Conservation (phyloP, 2,797 vertebrate genomes). For the Macrochelys suwanniensis region DNA sequence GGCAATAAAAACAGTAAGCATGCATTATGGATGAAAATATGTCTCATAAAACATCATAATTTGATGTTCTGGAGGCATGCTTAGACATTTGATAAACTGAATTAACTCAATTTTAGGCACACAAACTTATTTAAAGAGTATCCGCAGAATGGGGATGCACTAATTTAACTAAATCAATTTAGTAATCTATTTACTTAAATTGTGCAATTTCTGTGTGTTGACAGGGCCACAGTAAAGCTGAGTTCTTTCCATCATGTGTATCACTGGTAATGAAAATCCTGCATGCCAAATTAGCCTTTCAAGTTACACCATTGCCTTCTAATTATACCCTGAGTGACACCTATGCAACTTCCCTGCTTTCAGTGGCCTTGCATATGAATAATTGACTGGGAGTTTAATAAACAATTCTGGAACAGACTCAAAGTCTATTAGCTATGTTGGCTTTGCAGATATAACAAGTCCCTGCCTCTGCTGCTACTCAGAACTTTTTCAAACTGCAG, state of each 20-base stretch:
- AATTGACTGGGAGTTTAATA: not conserved
- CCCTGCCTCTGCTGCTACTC: not conserved
- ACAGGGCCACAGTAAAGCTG: conserved; percentile 36
- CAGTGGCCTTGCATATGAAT: rapidly evolving
- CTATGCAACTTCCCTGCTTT: rapidly evolving
- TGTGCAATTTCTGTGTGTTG: conserved; percentile 58
- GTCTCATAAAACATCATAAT: conserved; percentile 47
- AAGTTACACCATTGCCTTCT: not conserved
- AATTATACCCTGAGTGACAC: not conserved
- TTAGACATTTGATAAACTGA: not conserved
- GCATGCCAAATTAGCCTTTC: conserved; percentile 11
- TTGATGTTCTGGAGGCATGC: conserved; percentile 53
- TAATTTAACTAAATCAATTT: conserved; percentile 31
- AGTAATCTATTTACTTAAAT: not conserved
- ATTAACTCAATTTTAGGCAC: conserved; percentile 39
- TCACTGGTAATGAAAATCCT: conserved; percentile 46
- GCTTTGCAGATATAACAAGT: rapidly evolving
- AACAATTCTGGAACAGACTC: not conserved
- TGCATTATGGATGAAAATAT: not conserved
- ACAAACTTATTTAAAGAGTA: conserved; percentile 54
- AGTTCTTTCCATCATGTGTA: conserved; percentile 56
- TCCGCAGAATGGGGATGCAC: conserved; percentile 33
- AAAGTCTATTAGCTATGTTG: not conserved
- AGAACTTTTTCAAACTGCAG: not conserved
- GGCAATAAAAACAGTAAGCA: not conserved